Conservation (phyloP, 2,888 invertebrate genomes). For the Perdita meconis region DNA sequence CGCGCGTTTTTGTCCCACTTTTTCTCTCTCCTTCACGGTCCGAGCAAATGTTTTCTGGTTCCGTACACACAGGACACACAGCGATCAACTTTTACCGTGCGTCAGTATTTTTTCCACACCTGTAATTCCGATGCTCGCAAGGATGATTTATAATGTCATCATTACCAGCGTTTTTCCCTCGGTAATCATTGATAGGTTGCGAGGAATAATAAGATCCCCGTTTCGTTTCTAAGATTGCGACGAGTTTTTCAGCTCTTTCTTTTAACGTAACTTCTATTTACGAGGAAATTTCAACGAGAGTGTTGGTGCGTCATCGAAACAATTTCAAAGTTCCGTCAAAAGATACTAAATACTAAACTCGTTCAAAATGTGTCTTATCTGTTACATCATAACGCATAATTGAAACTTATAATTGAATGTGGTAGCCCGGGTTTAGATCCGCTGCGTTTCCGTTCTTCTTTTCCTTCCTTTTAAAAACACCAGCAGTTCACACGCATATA, state of each 20-base stretch:
- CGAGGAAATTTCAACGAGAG: conserved; percentile 25
- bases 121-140: conserved; percentile 11
- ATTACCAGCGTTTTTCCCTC: conserved; percentile 49
- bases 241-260: background rate
- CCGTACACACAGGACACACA: conserved; percentile 1
- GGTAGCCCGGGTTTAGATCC: background rate
- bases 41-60: conserved; percentile 4
- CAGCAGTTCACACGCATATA: too few relatives aligned
- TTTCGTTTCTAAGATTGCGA: conserved; percentile 17
- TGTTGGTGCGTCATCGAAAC: conserved; percentile 11
- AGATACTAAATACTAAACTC: background rate
- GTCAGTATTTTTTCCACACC: conserved; percentile 2
- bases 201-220: background rate
- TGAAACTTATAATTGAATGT: background rate
- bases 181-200: conserved; percentile 46
- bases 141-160: conserved; percentile 51
- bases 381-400: conserved; percentile 19
- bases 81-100: conserved; percentile 1
- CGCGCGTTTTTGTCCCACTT: background rate
- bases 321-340: background rate
- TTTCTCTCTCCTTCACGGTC: background rate
- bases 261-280: background rate
- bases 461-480: background rate
- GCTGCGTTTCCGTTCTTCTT: too few relatives aligned
- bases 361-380: conserved; percentile 15